Conservation (phyloP, 2,888 invertebrate species). For the Acronicta aceris region DNA sequence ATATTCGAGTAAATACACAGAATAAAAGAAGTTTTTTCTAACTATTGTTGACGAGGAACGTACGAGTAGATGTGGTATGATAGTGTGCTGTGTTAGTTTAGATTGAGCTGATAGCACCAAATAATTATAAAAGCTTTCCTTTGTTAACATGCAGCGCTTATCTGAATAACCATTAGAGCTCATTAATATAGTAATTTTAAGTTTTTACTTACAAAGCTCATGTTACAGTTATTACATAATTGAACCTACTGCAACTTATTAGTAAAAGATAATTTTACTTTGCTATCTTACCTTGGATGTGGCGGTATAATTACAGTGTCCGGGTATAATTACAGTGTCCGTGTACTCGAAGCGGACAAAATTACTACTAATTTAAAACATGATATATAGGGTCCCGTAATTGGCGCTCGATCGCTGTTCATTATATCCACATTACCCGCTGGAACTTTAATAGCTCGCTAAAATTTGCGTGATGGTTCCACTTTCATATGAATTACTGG, state of each 20-base stretch:
- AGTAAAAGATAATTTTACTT: constrained; percentile 2
- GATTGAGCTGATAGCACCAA: constrained; percentile 37
- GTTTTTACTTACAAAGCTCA: constrained; percentile 24
- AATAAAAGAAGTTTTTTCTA: constrained; percentile 25
- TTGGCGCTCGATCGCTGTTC: constrained; percentile 65
- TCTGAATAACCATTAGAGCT: constrained; percentile 41
- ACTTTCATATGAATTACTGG: constrained; percentile 20
- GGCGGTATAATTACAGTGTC: constrained; percentile 29
- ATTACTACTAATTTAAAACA: constrained; percentile 57
- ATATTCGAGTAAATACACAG: constrained; percentile 37
- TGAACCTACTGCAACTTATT: constrained; percentile 14
- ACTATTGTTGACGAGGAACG: constrained; percentile 4
- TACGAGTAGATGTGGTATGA: constrained; percentile 6
- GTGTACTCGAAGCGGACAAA: constrained; percentile 5
- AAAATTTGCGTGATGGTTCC: constrained; percentile 22
- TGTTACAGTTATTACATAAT: constrained; percentile 17
- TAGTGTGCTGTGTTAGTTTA: constrained; percentile 11
- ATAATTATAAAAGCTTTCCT: constrained; percentile 48
- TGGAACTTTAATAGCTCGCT: constrained; percentile 61
- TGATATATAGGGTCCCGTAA: constrained; percentile 67
- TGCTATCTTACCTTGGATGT: background rate
- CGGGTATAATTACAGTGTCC: constrained; percentile 23
- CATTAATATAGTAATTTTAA: constrained; percentile 44
- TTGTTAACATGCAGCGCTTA: constrained; percentile 25
- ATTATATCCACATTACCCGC: constrained; percentile 70